A percentile compares a stretch with the other conserved stretches of the same genome.
Conservation (phyloP, 2,113 vertebrate genomes). For the Ceyx cyanopectus region DNA sequence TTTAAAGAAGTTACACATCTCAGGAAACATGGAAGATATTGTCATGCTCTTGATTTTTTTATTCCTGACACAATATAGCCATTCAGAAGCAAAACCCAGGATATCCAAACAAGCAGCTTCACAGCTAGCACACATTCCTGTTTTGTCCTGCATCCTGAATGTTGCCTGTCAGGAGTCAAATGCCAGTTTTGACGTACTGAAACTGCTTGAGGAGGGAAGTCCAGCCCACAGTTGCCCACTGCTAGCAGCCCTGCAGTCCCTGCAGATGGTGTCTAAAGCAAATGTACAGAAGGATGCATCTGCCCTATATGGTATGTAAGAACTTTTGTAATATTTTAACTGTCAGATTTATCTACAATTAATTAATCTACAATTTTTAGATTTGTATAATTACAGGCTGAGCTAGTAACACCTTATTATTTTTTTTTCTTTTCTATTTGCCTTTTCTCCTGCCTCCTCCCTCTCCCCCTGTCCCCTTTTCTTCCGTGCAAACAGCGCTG, state of each 20-base stretch:
- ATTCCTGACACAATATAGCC: neutral
- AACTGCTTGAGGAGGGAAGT: neutral
- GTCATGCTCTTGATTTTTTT: neutral
- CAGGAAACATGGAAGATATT: neutral
- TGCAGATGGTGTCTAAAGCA: neutral
- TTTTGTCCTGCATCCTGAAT: neutral
- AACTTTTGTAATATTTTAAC: neutral
- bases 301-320: neutral
- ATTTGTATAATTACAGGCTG: neutral
- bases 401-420: neutral
- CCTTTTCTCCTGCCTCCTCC: neutral
- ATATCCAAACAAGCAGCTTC: neutral
- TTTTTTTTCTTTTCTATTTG: neutral
- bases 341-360: neutral
- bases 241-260: neutral
- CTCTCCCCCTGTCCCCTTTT: neutral
- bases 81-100: conserved; percentile 25
- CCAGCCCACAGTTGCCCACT: neutral
- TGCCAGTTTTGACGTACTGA: neutral
- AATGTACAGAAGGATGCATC: neutral
- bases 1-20: neutral
- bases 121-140: neutral
- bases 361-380: neutral
- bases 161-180: conserved; percentile 9
- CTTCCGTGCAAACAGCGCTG: neutral